Base-by-base conservation (phyloP, 2,113 vertebrate genomes). In the Serilophus lunatus region DNA sequence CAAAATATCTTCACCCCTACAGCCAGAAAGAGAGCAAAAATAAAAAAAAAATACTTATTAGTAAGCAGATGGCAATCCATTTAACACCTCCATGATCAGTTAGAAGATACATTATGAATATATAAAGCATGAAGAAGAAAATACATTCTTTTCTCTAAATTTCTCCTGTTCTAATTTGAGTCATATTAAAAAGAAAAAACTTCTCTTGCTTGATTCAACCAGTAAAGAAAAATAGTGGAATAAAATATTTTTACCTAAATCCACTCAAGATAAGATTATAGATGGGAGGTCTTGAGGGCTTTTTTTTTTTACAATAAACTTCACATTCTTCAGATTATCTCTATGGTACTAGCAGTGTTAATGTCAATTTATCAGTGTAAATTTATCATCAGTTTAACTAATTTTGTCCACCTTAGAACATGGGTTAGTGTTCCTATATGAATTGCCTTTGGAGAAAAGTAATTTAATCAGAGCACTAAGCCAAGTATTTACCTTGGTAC, bases 1-100 rank as follows among this genome's bases (percentile, higher is more conserved):
- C 91, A 99, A 85, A 77, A 99, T 98, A 95, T 99, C 98, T 82
- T 61, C 35, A 24, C 84, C 82, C 17, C 99, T 99, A 94, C 15
- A 86, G 56, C 26, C 49, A 95, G n/a, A 91, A 50, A 45, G 54
- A 61, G 5, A 78, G 22, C 9, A 82, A 91, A 89, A 59, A 53
- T 9, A 3, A 10, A 40, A 57, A 33, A 31, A 24, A 49, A 17
- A 2, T 1, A 61, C 12, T 80, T 74, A n/a, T 60, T 88, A 75
- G 44, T 51, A 19, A 84, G n/a, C 56, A 84, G 47, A 56, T 40
- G 8, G 42, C 17, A 63, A 9, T 80, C 33, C 33, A 31, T 25
- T 54, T 47, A 86, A 86, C n/a, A 81, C 49, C 24, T 68, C 29
- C 13, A 42, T 63, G 15, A 66, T 45, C 10, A 86, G 44, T 31